Evolutionary conservation across 2,888 invertebrate genomes (phyloP).

Genomic region (Galerucella calmariensis): DNA sequence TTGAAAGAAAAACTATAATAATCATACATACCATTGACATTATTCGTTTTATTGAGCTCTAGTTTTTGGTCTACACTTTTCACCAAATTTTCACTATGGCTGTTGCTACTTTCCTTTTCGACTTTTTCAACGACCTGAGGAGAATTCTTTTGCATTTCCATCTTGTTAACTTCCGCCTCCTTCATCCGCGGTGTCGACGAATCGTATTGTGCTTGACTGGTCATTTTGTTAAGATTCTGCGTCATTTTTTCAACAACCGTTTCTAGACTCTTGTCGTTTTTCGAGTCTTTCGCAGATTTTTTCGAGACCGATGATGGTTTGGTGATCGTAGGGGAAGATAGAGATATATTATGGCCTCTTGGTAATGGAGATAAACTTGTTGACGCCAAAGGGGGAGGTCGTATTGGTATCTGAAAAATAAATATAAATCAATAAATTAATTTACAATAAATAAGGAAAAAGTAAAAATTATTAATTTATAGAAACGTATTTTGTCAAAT

Average conservation of each 20-base stretch:
- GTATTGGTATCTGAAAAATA: conserved; percentile 39
- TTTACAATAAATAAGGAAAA: neutral
- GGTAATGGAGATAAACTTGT: conserved; percentile 36
- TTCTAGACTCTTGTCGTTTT: conserved; percentile 61
- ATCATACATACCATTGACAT: conserved; percentile 5
- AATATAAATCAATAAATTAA: conserved; percentile 11
- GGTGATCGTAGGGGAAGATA: conserved; percentile 32
- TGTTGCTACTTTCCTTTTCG: neutral
- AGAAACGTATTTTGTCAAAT: neutral
- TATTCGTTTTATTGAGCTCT: conserved; percentile 18
- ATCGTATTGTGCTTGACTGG: conserved; percentile 34
- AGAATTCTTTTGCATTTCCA: conserved; percentile 2
- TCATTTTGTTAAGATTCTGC: conserved; percentile 58
- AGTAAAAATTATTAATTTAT: neutral
- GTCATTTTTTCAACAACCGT: conserved; percentile 61
- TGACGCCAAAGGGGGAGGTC: conserved; percentile 35
- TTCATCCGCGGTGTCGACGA: neutral
- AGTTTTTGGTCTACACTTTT: conserved; percentile 8
- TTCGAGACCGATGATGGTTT: conserved; percentile 37
- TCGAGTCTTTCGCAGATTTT: conserved; percentile 50
- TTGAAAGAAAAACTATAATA: neutral
- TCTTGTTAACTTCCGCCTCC: conserved; percentile 13
- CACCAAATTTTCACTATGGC: conserved; percentile 3
- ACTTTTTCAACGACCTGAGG: neutral
- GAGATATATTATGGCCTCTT: conserved; percentile 32